A percentile compares a stretch with the other conserved stretches of the same genome.
These are phyloP conservation scores for Progne subis DNA, from an alignment of 2,113 vertebrate species.

Conservation along the genomic window DNA sequence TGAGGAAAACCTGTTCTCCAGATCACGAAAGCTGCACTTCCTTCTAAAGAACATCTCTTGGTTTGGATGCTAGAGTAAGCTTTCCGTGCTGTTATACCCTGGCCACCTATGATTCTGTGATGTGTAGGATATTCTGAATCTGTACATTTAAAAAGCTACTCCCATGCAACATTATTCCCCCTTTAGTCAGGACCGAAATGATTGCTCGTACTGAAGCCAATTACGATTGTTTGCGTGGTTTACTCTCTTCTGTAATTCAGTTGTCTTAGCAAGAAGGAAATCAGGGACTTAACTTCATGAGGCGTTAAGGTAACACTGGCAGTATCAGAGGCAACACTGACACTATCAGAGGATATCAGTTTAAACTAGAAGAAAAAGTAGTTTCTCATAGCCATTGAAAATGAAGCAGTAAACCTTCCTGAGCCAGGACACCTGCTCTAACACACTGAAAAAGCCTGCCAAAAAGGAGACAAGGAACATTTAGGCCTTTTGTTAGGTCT, in stretches of 20 bases:
- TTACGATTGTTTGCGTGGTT: neutral
- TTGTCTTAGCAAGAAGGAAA: neutral
- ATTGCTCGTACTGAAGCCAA: neutral
- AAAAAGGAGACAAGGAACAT: neutral
- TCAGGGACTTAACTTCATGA: neutral
- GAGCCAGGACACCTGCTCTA: neutral
- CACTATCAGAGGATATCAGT: neutral
- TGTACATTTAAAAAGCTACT: neutral
- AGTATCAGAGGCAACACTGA: neutral
- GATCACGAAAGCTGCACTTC: neutral
- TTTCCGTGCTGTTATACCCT: neutral
- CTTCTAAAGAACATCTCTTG: constrained; percentile 26
- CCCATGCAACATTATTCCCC: neutral
- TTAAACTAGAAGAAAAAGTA: neutral
- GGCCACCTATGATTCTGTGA: neutral
- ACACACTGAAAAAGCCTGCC: neutral
- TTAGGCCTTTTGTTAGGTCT: neutral
- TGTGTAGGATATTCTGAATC: neutral
- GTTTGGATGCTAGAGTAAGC: neutral
- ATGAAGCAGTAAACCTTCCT: neutral
- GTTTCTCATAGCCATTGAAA: neutral
- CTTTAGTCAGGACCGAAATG: neutral
- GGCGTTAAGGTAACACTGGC: neutral
- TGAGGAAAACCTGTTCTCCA: neutral
- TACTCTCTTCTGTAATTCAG: neutral